Evolutionary conservation across 2,113 vertebrate species (phyloP), one percentile per base, ranked within the genome.

Genomic region (Xiphorhynchus elegans): DNA sequence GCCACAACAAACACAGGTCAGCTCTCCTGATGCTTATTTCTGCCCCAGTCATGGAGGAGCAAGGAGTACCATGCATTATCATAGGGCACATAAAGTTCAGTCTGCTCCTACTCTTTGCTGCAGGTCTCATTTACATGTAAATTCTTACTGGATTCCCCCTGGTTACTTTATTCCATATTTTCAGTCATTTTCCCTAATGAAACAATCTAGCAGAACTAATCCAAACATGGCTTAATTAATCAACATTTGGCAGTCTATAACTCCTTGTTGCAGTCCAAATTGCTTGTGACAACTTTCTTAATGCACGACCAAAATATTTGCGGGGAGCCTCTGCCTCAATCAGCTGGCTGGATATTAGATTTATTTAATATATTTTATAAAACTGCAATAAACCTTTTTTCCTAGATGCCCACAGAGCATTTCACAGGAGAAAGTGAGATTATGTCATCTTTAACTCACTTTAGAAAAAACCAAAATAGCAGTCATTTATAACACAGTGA

Each of bases 201-300:
- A 98, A 98, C 94, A 95, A 98, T 98, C 97, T 97, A 97, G 97
- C 98, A 98, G 98, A 98, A 98, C 98, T 98, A 98, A 98, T 98
- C 98, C 97, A 97, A 98, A 98, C 98, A 98, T 94, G n/a, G 87
- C 96, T 98, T 98, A 98, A 98, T 98, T 98, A 98, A 98, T 98
- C 97, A 98, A 97, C 97, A 97, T 95, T 97, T 98, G 98, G 96
- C 97, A 98, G 97, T 96, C 95, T 98, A 72, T 97, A 98, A 96
- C 95, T 95, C 90, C 84, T 95, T 1, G 11, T 78, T 97, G 80
- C 50, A 44, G 77, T 95, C 93, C 96, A 98, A 98, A 98, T 98
- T 97, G 97, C 96, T 98, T 97, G 97, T 98, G 98, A 98, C 98
- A 98, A 98, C 97, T 98, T 98, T 97, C 97, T 98, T 98, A 97